phyloP scores from a whole-genome alignment of 2,113 vertebrate species.

The Anoura caudifer region DNA sequence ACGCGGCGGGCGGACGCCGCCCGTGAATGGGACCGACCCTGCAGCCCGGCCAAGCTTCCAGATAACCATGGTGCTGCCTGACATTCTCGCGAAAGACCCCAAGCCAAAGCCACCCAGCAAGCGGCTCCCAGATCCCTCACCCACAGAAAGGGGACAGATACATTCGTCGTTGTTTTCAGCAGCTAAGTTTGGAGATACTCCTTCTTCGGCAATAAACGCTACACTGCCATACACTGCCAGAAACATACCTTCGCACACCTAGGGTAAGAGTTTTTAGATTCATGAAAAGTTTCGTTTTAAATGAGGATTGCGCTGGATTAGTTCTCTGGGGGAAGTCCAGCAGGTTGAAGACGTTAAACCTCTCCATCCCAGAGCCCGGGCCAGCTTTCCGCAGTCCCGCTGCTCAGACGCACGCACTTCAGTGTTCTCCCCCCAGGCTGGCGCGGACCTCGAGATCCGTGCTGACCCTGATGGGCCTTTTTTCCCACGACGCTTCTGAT shows the following conservation, averaged over 20 bases:
- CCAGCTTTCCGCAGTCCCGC: no score
- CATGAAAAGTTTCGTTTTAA: neutral
- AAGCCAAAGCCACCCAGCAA: neutral
- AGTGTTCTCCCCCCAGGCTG: no score
- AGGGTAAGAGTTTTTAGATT: neutral
- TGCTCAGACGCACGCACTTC: no score
- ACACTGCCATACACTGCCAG: no score
- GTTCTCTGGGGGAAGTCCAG: neutral
- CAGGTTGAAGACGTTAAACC: neutral
- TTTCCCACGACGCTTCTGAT: neutral
- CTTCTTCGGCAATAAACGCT: no score
- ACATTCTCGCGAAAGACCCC: no score
- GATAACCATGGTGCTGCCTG: no score
- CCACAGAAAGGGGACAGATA: neutral
- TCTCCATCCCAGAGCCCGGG: neutral
- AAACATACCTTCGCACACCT: neutral
- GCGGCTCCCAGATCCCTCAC: neutral
- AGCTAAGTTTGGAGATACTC: neutral
- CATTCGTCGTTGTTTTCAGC: neutral
- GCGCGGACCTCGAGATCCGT: no score
- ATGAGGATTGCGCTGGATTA: neutral
- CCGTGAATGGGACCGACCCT: accelerated
- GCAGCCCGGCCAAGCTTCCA: accelerated
- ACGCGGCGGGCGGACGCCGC: neutral
- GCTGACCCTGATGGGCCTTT: no score